These are phyloP conservation scores for Xerus inauris DNA, from an alignment of 2,113 vertebrate genomes.

Conservation along the genomic window DNA sequence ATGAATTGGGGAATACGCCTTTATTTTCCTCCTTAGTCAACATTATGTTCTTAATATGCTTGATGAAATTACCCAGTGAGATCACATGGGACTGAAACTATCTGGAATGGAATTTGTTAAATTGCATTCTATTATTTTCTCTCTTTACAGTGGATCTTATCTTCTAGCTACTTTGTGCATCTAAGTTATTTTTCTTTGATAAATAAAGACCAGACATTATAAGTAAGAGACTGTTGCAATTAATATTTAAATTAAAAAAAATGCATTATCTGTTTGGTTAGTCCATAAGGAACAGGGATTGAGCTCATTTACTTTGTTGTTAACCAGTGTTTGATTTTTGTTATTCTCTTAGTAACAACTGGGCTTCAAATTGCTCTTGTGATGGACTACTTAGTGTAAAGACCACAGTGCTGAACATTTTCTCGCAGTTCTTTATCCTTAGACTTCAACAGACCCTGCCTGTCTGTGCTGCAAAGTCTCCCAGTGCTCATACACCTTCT, in stretches of 20 bases:
- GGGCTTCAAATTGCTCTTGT: neutral
- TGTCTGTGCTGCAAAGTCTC: neutral
- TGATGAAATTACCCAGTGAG: neutral
- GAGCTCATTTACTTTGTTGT: neutral
- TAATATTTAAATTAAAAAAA: neutral
- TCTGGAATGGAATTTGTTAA: neutral
- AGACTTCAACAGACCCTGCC: neutral
- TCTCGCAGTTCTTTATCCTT: neutral
- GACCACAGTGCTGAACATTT: neutral
- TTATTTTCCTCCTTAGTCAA: neutral
- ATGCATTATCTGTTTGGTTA: neutral
- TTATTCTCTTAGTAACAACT: neutral
- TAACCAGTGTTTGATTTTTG: neutral
- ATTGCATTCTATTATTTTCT: neutral
- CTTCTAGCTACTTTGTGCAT: neutral
- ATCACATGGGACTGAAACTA: neutral
- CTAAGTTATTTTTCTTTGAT: no score
- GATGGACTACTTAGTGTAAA: neutral
- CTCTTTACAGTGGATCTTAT: neutral
- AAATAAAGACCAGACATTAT: neutral
- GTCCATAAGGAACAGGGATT: neutral
- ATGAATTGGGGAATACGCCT: neutral
- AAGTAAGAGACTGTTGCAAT: neutral
- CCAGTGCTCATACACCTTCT: neutral
- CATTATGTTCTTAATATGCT: neutral